Conservation (phyloP, 2,113 vertebrate genomes). For the Asarcornis scutulata region DNA sequence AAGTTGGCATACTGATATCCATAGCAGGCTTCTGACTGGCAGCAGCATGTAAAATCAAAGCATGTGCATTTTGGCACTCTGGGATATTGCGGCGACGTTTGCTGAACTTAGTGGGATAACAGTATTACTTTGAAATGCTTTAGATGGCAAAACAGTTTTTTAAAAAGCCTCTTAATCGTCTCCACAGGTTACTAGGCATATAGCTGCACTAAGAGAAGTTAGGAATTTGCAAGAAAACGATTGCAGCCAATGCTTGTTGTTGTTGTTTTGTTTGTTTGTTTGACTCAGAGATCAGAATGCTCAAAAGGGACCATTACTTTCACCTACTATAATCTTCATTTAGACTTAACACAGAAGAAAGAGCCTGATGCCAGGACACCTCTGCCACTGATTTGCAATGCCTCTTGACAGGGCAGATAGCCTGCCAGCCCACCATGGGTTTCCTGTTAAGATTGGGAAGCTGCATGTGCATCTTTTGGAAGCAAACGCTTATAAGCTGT, state of each 20-base stretch:
- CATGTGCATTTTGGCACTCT: not conserved
- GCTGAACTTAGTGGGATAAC: not conserved
- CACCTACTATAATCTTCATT: not conserved
- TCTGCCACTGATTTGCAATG: not conserved
- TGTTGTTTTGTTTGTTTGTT: not conserved
- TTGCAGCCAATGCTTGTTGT: not conserved
- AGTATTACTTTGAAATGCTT: not conserved
- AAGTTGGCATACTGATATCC: not conserved
- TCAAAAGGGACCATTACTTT: not conserved
- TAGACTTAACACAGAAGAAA: not conserved
- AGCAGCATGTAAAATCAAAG: conserved; percentile 2
- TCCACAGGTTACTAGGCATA: not conserved
- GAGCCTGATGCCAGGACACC: not conserved
- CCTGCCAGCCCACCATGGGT: not conserved
- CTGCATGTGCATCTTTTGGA: not conserved
- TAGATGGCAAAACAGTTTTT: not conserved
- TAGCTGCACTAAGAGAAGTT: not conserved
- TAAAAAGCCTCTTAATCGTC: not conserved
- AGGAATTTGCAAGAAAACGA: not conserved
- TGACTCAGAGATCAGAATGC: not conserved
- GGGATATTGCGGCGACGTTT: not conserved
- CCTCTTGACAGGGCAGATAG: not conserved
- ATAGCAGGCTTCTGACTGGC: not conserved
- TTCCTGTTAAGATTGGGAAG: not conserved
- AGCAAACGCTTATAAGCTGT: not conserved